Evolutionary conservation across 2,888 invertebrate species (phyloP).

Genomic region (Amiota minor): DNA sequence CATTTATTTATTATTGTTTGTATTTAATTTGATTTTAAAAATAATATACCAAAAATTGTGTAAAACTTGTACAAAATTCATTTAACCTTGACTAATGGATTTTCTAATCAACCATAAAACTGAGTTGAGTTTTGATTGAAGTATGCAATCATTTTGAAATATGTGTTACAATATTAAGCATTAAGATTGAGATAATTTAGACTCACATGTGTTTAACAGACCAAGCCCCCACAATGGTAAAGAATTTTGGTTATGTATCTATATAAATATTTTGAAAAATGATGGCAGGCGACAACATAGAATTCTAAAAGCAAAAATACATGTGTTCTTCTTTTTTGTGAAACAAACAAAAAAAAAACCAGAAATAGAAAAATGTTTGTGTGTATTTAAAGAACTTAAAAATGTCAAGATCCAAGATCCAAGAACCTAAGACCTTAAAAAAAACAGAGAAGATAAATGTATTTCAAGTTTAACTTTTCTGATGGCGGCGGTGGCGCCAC

Average conservation of each 20-base stretch:
- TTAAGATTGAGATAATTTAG: constrained; percentile 20
- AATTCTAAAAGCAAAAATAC: background rate
- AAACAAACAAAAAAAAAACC: background rate
- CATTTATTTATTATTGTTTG: constrained; percentile 46
- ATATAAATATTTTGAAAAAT: background rate
- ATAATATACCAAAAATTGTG: constrained; percentile 42
- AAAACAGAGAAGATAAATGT: background rate
- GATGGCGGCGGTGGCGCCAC: too few species aligned
- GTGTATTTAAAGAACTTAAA: constrained; percentile 6
- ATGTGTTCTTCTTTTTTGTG: background rate
- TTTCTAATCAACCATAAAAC: background rate
- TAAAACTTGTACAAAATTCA: constrained; percentile 46
- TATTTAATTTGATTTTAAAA: constrained; percentile 45
- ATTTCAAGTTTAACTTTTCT: too few species aligned
- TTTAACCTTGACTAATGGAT: constrained; percentile 53
- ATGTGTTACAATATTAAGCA: background rate
- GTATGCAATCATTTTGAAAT: constrained; percentile 15
- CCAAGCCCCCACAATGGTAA: constrained; percentile 13
- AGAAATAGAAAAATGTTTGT: background rate
- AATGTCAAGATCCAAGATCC: background rate
- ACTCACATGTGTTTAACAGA: background rate
- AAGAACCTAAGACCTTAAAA: background rate
- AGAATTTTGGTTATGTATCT: background rate
- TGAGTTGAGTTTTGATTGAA: background rate
- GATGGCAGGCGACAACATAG: background rate